phyloP scores from a whole-genome alignment of 2,888 invertebrate species.

The Papilio demoleus region DNA sequence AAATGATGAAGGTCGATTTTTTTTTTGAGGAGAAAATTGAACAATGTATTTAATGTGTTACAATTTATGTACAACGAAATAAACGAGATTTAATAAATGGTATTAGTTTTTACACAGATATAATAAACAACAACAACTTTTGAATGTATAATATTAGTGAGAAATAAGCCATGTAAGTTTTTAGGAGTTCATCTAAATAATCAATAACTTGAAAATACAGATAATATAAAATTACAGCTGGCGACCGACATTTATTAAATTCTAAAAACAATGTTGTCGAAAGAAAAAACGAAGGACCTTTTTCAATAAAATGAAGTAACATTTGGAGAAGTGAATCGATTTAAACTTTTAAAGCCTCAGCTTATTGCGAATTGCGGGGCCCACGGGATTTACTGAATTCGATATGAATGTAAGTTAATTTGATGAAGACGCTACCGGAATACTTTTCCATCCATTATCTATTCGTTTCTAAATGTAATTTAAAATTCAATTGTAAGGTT shows the following conservation, averaged over 20 bases:
- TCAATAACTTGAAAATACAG: background rate
- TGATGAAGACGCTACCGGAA: slow-evolving; percentile 31
- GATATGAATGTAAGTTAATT: slow-evolving; percentile 40
- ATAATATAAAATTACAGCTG: slow-evolving; percentile 7
- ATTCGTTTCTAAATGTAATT: slow-evolving; percentile 29
- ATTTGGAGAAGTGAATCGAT: slow-evolving; percentile 32
- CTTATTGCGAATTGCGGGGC: slow-evolving; percentile 35
- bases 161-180: no score
- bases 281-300: slow-evolving; percentile 20
- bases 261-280: background rate
- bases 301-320: slow-evolving; percentile 33
- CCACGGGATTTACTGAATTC: slow-evolving; percentile 36
- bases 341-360: slow-evolving; percentile 37
- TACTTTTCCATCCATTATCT: slow-evolving; percentile 34
- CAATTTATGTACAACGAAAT: no score
- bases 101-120: no score
- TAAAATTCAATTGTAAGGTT: slow-evolving; percentile 20
- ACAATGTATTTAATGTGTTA: no score
- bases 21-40: no score
- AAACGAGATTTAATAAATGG: no score
- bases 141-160: background rate
- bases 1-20: no score
- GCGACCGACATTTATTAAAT: slow-evolving; percentile 20
- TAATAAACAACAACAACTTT: no score
- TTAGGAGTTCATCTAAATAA: background rate